A percentile compares a stretch with the other conserved stretches of the same genome.
phyloP scores from a whole-genome alignment of 2,113 vertebrate species.

The Carettochelys insculpta region DNA sequence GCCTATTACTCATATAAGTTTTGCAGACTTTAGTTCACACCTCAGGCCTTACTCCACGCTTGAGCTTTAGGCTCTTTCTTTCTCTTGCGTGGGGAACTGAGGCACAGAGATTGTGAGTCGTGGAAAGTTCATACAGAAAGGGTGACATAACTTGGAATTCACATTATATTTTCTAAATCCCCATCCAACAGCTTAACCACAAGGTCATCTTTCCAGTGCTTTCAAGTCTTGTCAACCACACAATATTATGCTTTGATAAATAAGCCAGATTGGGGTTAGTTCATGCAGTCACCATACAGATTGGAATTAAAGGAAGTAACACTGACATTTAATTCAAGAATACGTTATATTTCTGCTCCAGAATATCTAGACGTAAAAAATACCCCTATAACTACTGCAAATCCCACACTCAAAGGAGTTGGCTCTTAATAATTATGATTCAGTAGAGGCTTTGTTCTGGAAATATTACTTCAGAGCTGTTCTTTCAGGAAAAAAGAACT shows the following conservation, averaged over 20 bases:
- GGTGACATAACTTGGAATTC: not conserved
- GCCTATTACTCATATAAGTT: no score
- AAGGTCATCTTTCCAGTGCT: not conserved
- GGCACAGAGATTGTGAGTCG: not conserved
- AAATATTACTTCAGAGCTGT: not conserved
- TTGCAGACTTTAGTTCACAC: no score
- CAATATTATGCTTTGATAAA: not conserved
- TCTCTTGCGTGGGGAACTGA: no score
- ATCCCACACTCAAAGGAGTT: not conserved
- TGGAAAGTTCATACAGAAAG: not conserved
- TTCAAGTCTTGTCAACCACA: not conserved
- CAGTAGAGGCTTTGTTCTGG: not conserved
- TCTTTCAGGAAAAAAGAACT: not conserved
- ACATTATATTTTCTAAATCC: not conserved
- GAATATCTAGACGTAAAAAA: not conserved
- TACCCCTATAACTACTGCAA: not conserved
- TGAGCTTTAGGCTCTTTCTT: no score
- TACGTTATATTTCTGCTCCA: not conserved
- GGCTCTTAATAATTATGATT: not conserved
- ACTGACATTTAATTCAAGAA: not conserved
- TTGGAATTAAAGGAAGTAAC: not conserved
- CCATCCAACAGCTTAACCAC: not conserved
- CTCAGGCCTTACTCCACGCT: no score
- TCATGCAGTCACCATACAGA: not conserved
- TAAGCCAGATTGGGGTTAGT: not conserved